Base-by-base conservation (phyloP, 2,888 invertebrate genomes). In the Alentia gelatinosa region DNA sequence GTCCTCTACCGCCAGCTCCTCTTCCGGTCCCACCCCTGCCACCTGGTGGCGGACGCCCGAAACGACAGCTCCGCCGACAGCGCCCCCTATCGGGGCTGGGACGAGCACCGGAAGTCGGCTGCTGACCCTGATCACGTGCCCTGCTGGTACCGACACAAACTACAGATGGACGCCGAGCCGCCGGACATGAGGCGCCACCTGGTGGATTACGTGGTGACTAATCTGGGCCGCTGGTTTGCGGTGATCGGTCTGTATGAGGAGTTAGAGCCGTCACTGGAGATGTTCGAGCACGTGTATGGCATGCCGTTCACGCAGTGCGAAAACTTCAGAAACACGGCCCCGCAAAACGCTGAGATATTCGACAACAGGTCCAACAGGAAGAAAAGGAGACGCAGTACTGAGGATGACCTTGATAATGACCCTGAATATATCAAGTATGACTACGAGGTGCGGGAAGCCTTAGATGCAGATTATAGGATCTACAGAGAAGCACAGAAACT, bases 191-290 rank as follows among this genome's bases (percentile, higher is more conserved):
- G 42, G 30, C n/a, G 37, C 23, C 75, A 92, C 33, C 79, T 92
- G 0, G 23, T 92, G 19, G 90, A 92, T 33, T 92, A 93, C 35
- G 89, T 92, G 1, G 33, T 92, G 7, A 90, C 84, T 12, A 91
- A 92, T 74, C 88, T 93, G n/a, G 92, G 92, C n/a, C 42, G 90
- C 26, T 93, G 93, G 93, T 92, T 93, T 89, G 84, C 90, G 30
- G 93, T 91, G 12, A 68, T 93, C 15, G 93, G 93, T 0, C 26
- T 92, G 0, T 86, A 74, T 12, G 92, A 92, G 23, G 91, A 92
- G 4, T 47, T 91, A 19, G 90, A 83, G 0, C 74, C 42, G 23
- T 91, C 92, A 0, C 39, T 93, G 23, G 39, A 90, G 68, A 91
- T 92, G 91, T 92, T 93, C 74, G 92, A 93, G 88, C 90, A 92